phyloP scores from a whole-genome alignment of 2,888 invertebrate species.

The Lingula anatina region DNA sequence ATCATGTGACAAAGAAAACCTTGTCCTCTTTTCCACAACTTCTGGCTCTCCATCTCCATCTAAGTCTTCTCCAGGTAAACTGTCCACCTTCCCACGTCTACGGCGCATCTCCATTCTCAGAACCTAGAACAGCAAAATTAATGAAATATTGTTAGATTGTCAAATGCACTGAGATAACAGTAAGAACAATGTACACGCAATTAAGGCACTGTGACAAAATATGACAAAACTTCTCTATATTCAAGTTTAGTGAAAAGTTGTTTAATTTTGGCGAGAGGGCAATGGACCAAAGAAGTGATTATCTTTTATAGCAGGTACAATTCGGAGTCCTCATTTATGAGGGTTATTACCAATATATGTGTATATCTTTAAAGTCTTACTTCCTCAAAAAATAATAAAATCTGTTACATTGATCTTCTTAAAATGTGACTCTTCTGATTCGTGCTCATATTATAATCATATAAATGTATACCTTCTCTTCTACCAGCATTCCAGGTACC shows the following conservation, averaged over 20 bases:
- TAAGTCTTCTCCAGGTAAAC: constrained; percentile 21
- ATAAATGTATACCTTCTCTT: constrained; percentile 59
- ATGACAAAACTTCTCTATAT: too few species aligned
- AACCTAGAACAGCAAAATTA: constrained; percentile 19
- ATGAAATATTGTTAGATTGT: not conserved
- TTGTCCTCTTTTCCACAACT: constrained; percentile 54
- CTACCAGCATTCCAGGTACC: constrained; percentile 64
- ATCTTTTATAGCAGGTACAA: too few species aligned
- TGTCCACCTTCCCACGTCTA: constrained; percentile 32
- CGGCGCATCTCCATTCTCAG: constrained; percentile 47
- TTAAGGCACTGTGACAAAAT: too few species aligned
- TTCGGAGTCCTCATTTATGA: too few species aligned
- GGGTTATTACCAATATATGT: too few species aligned
- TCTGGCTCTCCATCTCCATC: constrained; percentile 28
- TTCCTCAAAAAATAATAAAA: not conserved
- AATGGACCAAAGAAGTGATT: too few species aligned
- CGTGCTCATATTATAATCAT: not conserved
- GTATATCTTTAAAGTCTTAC: too few species aligned
- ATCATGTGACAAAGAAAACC: constrained; percentile 81
- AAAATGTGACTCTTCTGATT: not conserved
- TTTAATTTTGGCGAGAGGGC: too few species aligned
- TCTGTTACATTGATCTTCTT: not conserved
- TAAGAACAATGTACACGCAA: too few species aligned
- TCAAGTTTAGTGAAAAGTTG: too few species aligned
- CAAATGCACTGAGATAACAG: not conserved